phyloP scores from a whole-genome alignment of 2,888 invertebrate species.

The Agonum fuliginosum region DNA sequence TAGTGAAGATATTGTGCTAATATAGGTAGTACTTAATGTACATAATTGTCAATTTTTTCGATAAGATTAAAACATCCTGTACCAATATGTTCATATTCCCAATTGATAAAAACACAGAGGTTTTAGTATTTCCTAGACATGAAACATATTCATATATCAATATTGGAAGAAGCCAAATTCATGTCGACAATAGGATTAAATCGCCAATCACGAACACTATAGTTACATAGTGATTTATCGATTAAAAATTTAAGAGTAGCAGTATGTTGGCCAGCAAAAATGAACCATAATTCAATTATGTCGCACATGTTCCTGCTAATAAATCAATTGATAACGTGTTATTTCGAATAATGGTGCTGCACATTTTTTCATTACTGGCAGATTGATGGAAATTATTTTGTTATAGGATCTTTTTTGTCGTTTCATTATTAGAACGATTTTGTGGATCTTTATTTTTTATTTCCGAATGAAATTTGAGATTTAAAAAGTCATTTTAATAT shows the following conservation, averaged over 20 bases:
- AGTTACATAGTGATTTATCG: background rate
- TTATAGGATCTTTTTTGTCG: too few relatives aligned
- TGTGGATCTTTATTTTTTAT: too few relatives aligned
- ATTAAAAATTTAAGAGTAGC: background rate
- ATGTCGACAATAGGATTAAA: background rate
- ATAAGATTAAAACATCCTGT: too few relatives aligned
- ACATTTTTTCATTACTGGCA: background rate
- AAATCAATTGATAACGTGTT: background rate
- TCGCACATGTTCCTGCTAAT: conserved; percentile 10
- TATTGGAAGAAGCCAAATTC: background rate
- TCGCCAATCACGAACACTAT: background rate
- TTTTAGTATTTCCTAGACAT: too few relatives aligned
- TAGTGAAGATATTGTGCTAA: too few relatives aligned
- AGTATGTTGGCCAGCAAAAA: background rate
- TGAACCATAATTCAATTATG: conserved; percentile 16
- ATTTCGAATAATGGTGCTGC: background rate
- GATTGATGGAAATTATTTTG: background rate
- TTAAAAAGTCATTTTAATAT: too few relatives aligned
- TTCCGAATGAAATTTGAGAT: too few relatives aligned
- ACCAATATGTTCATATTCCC: too few relatives aligned
- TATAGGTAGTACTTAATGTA: too few relatives aligned
- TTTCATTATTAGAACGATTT: too few relatives aligned
- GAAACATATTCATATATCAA: background rate
- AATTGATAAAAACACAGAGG: too few relatives aligned
- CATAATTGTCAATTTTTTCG: too few relatives aligned